Evolutionary conservation across 2,888 invertebrate species (phyloP).

Genomic region (Macrophya alboannulata): DNA sequence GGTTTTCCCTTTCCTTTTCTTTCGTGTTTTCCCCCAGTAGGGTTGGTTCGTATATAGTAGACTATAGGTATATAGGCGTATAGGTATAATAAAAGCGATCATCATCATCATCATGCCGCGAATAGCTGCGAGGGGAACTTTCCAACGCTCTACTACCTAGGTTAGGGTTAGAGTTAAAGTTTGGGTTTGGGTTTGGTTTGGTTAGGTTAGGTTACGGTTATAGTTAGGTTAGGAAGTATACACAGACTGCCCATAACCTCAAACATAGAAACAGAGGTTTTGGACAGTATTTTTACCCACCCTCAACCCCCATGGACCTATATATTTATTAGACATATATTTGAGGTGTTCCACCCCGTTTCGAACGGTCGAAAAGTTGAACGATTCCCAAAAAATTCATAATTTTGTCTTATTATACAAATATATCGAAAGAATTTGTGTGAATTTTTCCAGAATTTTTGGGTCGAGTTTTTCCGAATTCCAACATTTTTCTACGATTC

Average conservation of each 20-base stretch:
- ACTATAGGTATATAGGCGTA: not conserved
- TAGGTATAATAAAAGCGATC: conserved; percentile 49
- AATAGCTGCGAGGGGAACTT: conserved; percentile 25
- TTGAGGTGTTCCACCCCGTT: too few species aligned
- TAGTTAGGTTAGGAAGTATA: not conserved
- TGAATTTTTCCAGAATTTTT: too few species aligned
- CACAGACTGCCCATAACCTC: conserved; percentile 5
- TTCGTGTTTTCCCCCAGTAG: not conserved
- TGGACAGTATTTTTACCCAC: too few species aligned
- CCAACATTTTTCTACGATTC: too few species aligned
- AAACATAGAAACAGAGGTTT: conserved; percentile 30
- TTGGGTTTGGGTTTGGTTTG: not conserved
- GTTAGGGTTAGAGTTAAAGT: not conserved
- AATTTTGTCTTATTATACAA: too few species aligned
- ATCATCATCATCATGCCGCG: conserved; percentile 30
- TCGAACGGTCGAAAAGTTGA: too few species aligned
- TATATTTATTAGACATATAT: too few species aligned
- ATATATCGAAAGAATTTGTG: too few species aligned
- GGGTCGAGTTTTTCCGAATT: too few species aligned
- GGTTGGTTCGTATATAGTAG: not conserved
- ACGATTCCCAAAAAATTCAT: too few species aligned
- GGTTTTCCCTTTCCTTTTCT: not conserved
- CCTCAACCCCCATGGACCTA: not conserved
- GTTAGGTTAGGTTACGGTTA: not conserved
- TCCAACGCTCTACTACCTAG: not conserved